A percentile compares a stretch with the other conserved stretches of the same genome.
phyloP scores from a whole-genome alignment of 2,888 invertebrate genomes.

The Asteroscopus sphinx region DNA sequence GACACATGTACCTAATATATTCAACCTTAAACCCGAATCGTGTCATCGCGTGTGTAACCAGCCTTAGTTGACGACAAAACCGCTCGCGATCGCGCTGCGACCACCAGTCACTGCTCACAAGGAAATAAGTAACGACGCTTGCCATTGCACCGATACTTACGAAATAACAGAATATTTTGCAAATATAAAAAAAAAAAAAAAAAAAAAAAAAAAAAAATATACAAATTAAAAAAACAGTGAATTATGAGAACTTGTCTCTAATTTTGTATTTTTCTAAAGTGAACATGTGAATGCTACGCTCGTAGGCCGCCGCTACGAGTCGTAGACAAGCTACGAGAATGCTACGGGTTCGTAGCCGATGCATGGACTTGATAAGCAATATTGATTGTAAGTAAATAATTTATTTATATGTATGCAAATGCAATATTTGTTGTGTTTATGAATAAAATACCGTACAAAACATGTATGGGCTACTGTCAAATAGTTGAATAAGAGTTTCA shows the following conservation, averaged over 20 bases:
- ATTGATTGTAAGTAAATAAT: constrained; percentile 50
- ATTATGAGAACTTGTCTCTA: constrained; percentile 13
- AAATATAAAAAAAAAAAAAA: background rate
- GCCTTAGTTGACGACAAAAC: constrained; percentile 78
- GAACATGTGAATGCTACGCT: constrained; percentile 34
- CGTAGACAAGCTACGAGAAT: constrained; percentile 47
- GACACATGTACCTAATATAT: constrained; percentile 58
- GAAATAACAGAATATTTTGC: constrained; percentile 21
- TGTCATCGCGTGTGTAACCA: constrained; percentile 69
- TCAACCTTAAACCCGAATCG: constrained; percentile 57
- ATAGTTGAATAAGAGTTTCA: no score
- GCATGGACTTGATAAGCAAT: constrained; percentile 39
- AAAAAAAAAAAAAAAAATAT: background rate
- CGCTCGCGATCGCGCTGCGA: constrained; percentile 60
- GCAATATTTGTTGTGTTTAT: no score
- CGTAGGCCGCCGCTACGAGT: constrained; percentile 42
- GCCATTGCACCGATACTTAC: constrained; percentile 34
- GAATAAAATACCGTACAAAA: no score
- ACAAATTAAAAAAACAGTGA: constrained; percentile 9
- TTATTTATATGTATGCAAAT: background rate
- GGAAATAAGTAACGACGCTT: constrained; percentile 67
- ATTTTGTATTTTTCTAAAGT: constrained; percentile 19
- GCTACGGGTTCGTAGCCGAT: constrained; percentile 42
- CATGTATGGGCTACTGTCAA: no score
- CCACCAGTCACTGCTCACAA: constrained; percentile 73